Conservation (phyloP, 2,888 invertebrate species). For the Agrochola lychnidis region DNA sequence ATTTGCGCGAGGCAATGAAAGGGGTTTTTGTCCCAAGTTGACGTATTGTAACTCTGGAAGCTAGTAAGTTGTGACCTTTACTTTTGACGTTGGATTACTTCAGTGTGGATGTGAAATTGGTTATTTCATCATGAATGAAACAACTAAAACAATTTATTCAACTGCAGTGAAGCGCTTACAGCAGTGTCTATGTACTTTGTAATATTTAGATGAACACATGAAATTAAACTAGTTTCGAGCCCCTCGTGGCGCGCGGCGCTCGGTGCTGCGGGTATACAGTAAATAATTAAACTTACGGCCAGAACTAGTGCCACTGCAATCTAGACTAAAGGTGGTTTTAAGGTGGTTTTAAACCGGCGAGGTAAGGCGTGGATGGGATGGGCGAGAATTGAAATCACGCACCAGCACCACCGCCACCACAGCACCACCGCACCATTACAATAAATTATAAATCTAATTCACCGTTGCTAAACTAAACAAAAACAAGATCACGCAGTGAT, state of each 20-base stretch:
- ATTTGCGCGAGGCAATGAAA: background rate
- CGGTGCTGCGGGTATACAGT: background rate
- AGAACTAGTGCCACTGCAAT: conserved; percentile 19
- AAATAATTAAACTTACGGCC: conserved; percentile 23
- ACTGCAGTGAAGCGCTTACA: background rate
- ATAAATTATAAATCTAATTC: background rate
- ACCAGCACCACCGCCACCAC: too few species aligned
- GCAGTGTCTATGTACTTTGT: background rate
- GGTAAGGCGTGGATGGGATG: too few species aligned
- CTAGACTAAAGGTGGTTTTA: background rate
- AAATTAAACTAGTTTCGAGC: conserved; percentile 38
- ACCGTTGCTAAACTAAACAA: background rate
- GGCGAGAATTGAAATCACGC: too few species aligned
- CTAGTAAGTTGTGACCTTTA: background rate
- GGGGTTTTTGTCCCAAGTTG: background rate
- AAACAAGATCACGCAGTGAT: background rate
- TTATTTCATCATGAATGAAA: background rate
- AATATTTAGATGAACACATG: conserved; percentile 24
- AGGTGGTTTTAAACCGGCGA: too few species aligned
- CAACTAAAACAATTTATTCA: background rate
- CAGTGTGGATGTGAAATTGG: background rate
- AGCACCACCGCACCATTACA: background rate
- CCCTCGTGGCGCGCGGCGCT: conserved; percentile 37
- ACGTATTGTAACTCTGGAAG: background rate
- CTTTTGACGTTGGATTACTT: background rate